Evolutionary conservation across 1,140 invertebrate genomes (phyloP), one percentile per base, ranked within the genome.

Genomic region (Babylonia areolata): DNA sequence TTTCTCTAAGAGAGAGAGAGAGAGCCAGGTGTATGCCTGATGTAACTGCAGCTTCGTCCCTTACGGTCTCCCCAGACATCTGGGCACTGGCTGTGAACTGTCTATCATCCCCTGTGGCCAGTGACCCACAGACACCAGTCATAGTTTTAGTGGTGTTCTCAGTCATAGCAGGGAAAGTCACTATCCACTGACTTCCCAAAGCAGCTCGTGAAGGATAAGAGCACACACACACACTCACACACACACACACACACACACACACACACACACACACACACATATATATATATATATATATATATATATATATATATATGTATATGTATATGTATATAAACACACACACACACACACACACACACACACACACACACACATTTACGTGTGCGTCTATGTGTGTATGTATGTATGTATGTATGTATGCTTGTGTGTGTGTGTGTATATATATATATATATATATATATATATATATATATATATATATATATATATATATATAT

Each of bases 171-270:
- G n/a, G n/a, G n/a, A n/a, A n/a, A n/a, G n/a, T n/a, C n/a, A n/a
- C n/a, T n/a, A n/a, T n/a, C n/a, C n/a, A n/a, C n/a, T n/a, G n/a
- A n/a, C n/a, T n/a, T n/a, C n/a, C n/a, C n/a, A 69, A 69, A 69
- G 28, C 64, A 69, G 11, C 5, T 17, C 5, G 5, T 69, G 11
- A 5, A 78, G 31, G 15, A 28, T 5, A 78, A 35, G 11, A 78
- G 35, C 28, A 39, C 75, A 42, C 35, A 39, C 75, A 78, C 75
- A 42, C 15, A 78, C 75, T 35, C 75, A 37, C 75, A 78, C 75
- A 78, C 75, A 42, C 75, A 78, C 75, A 78, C 75, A 78, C 75
- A 39, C 75, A 78, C 75, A 78, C 75, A 37, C 35, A 40, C 40
- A 78, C 40, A 78, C 12, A 40, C 35, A 78, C 35, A 37, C 75